Evolutionary conservation across 2,113 vertebrate species (phyloP).

Genomic region (Echinops telfairi): DNA sequence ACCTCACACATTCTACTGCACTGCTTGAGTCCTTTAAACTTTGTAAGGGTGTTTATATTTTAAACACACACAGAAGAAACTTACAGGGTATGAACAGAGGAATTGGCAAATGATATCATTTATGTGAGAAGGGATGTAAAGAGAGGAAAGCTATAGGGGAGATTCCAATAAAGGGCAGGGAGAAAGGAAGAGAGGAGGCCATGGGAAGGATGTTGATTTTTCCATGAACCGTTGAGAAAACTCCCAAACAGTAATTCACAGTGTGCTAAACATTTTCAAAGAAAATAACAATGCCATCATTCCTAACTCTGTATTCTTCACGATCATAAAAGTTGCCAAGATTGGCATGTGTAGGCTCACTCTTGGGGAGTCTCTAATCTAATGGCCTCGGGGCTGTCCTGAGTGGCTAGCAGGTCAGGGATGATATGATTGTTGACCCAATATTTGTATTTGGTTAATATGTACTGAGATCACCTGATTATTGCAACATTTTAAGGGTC

Average conservation of each 20-base stretch:
- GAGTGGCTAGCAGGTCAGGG: not conserved
- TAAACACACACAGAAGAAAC: too few species aligned
- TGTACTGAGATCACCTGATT: not conserved
- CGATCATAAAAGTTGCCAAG: not conserved
- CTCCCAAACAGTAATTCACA: not conserved
- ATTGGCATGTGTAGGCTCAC: not conserved
- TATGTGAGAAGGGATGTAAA: too few species aligned
- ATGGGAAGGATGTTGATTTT: not conserved
- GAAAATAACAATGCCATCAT: not conserved
- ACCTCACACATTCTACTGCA: too few species aligned
- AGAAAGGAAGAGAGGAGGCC: not conserved
- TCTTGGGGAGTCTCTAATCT: not conserved
- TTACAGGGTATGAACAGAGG: too few species aligned
- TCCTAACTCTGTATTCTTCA: not conserved
- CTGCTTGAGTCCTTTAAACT: too few species aligned
- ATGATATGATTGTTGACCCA: not conserved
- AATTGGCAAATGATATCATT: too few species aligned
- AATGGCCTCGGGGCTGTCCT: not conserved
- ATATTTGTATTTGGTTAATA: not conserved
- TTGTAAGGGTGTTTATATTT: too few species aligned
- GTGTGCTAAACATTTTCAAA: not conserved
- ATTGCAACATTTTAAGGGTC: not conserved
- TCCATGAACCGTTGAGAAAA: not conserved
- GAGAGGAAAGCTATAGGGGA: too few species aligned
- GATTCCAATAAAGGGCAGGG: not conserved